Base-by-base conservation (phyloP, 1,140 invertebrate genomes). In the Bombus sibiricus region DNA sequence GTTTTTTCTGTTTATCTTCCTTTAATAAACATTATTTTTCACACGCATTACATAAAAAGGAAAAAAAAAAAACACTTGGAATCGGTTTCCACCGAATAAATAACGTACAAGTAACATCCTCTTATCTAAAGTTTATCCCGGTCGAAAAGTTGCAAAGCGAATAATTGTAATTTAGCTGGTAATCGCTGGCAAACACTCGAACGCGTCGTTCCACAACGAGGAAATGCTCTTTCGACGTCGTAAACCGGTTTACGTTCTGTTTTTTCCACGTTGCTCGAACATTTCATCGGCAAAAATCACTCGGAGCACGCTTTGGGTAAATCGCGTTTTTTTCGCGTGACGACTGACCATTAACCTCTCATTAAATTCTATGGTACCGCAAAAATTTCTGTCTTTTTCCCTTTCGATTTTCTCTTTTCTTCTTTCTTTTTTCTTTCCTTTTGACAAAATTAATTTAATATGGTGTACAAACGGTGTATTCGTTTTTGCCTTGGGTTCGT, bases 161-260 rank as follows among this genome's bases (percentile, higher is more conserved):
- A 34, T 39, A 80, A 79, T 79, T 79, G 41, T 34, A 68, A 43
- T 68, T 79, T 32, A 68, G 12, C 32, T 41, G 59, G 57, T 78
- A 78, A 76, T 76, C 47, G 37, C 15, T 18, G 18, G 59, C 37
- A 59, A 77, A 64, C 39, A 28, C n/a, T 41, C n/a, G 39, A 78
- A 64, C 73, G 41, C 41, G 62, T 68, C 32, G 53, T 81, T 72
- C 39, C 69, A 28, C 77, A 34, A 79, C 64, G 32, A 79, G 77
- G 77, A 79, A 79, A 79, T 53, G 47, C 39, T 72, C 57, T 47
- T 62, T 82, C 39, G 57, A 64, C 37, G 80, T 81, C 41, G 64
- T 68, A 80, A 80, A 71, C 78, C 78, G 78, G 78, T 80, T 80
- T 71, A 69, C 66, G 32, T 47, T 69, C 66, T 57, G 66, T 80